Percentiles rank a stretch among this genome's conserved stretches.
phyloP scores from a whole-genome alignment of 2,113 vertebrate genomes.

The Macquaria australasica region DNA sequence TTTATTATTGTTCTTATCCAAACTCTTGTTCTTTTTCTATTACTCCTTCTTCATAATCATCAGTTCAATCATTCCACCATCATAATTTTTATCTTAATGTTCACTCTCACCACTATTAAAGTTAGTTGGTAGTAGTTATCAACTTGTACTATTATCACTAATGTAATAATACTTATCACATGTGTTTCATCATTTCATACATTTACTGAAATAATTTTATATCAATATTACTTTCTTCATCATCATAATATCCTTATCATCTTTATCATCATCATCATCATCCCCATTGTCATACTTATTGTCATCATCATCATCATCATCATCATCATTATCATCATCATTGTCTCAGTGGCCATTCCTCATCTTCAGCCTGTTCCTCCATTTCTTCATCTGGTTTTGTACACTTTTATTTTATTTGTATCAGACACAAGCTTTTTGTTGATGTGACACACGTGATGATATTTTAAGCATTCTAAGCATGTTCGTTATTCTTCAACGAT shows the following conservation, averaged over 20 bases:
- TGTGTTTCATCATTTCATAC: not conserved
- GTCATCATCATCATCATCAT: not conserved
- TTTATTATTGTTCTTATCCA: not conserved
- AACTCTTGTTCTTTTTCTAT: not conserved
- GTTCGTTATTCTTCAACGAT: slow-evolving; percentile 74
- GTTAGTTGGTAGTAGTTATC: not conserved
- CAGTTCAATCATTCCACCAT: not conserved
- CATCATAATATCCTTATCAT: not conserved
- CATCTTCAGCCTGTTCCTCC: not conserved
- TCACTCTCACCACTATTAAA: not conserved
- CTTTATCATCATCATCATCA: not conserved
- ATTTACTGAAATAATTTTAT: not conserved
- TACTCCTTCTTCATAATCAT: not conserved
- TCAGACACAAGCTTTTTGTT: slow-evolving; percentile 60
- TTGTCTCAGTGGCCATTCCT: slow-evolving; percentile 14
- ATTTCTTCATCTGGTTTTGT: slow-evolving; percentile 42
- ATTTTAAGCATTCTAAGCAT: slow-evolving; percentile 78
- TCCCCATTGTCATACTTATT: not conserved
- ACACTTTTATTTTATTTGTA: slow-evolving; percentile 38
- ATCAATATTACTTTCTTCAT: not conserved
- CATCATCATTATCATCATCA: not conserved
- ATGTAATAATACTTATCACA: not conserved
- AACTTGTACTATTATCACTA: not conserved
- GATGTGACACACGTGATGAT: slow-evolving; percentile 63
- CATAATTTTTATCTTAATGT: not conserved